phyloP scores from a whole-genome alignment of 2,113 vertebrate species.

The Serinus canaria region DNA sequence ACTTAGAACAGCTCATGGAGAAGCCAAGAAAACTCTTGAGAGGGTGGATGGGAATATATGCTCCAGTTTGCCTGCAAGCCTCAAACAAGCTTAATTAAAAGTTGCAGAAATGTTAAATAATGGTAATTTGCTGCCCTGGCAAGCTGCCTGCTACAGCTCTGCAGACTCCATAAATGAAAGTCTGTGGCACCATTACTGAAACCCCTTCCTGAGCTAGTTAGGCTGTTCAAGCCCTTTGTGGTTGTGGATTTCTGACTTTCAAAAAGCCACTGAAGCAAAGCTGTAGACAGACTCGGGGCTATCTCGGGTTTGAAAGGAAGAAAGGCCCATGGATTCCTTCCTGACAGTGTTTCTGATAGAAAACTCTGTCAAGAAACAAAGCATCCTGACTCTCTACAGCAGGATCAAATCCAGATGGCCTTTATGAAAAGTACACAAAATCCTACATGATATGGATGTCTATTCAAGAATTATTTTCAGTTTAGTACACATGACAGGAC shows the following conservation, averaged over 20 bases:
- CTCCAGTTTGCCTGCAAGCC: conserved; percentile 28
- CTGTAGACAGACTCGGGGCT: not conserved
- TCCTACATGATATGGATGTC: conserved; percentile 58
- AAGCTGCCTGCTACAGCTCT: not conserved
- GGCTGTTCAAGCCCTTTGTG: not conserved
- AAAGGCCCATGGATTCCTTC: not conserved
- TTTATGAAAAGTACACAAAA: conserved; percentile 56
- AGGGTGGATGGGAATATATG: not conserved
- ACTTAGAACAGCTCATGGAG: conserved; percentile 40
- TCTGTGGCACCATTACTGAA: not conserved
- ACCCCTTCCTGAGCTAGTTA: not conserved
- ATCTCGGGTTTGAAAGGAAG: conserved; percentile 46
- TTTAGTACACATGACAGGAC: conserved; percentile 66
- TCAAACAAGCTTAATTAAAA: conserved; percentile 65
- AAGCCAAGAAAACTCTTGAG: conserved; percentile 42
- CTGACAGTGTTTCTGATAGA: not conserved
- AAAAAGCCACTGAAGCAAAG: conserved; percentile 16
- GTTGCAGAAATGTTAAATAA: conserved; percentile 60
- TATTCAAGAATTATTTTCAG: conserved; percentile 65
- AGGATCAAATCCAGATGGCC: conserved; percentile 64
- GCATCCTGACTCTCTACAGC: conserved; percentile 25
- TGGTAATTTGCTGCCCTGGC: conserved; percentile 54
- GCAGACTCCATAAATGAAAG: not conserved
- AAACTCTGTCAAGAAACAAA: conserved; percentile 40
- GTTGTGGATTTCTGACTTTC: not conserved